A percentile compares a stretch with the other conserved stretches of the same genome.
These are phyloP conservation scores for Hemitrygon akajei DNA, from an alignment of 2,797 vertebrate genomes.

Conservation along the genomic window DNA sequence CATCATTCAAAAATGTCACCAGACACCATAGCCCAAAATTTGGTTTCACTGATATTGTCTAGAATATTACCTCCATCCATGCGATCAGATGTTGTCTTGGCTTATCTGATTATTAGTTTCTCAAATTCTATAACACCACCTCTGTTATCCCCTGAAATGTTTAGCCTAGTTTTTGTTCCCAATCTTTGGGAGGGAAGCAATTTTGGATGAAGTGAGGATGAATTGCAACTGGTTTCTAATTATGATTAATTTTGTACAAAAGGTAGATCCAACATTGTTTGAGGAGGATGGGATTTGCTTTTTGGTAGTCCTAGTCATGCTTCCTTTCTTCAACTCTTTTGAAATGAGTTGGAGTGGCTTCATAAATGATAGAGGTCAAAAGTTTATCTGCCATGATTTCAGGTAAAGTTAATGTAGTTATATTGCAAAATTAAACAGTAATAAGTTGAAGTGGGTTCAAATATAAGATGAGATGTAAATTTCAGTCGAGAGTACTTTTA, in stretches of 20 bases:
- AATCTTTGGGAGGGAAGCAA: neutral
- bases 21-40: neutral
- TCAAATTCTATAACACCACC: neutral
- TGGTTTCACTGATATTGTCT: neutral
- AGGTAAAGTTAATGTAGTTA: neutral
- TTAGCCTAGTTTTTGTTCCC: neutral
- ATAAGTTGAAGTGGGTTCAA: neutral
- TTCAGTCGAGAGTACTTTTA: neutral
- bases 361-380: neutral
- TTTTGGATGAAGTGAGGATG: neutral
- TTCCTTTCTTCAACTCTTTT: neutral
- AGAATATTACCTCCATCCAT: neutral
- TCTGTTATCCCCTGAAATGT: neutral
- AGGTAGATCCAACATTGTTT: too few relatives aligned
- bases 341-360: neutral
- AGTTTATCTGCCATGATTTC: neutral
- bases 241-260: neutral
- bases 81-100: neutral
- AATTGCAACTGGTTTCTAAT: neutral
- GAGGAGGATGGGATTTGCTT: neutral
- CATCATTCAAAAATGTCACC: neutral
- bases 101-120: too few relatives aligned
- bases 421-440: neutral
- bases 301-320: neutral
- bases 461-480: neutral